A percentile compares a stretch with the other conserved stretches of the same genome.
phyloP scores from a whole-genome alignment of 1,140 invertebrate genomes.

The Drosophila eugracilis region DNA sequence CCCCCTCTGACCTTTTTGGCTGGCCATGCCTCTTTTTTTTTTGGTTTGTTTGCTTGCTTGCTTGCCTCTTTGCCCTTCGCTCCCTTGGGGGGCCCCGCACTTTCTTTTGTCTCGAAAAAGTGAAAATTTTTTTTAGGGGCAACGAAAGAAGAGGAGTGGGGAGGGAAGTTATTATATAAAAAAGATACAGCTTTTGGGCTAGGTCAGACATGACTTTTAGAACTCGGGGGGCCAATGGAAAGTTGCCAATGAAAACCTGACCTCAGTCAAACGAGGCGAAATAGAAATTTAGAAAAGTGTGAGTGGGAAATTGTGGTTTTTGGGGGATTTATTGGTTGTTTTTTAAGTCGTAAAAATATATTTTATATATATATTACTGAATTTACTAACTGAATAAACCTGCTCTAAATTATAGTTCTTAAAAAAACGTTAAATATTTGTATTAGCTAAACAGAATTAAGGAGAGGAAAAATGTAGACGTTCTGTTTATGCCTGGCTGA shows the following conservation, averaged over 20 bases:
- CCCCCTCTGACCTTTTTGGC: conserved; percentile 41
- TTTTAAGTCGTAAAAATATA: too few relatives aligned
- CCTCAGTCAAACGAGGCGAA: conserved; percentile 8
- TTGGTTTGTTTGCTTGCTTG: too few relatives aligned
- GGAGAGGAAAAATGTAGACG: not conserved
- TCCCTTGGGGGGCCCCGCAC: conserved; percentile 2
- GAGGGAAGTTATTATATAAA: conserved; percentile 44
- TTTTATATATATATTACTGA: too few relatives aligned
- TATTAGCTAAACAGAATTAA: not conserved
- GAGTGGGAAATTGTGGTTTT: not conserved
- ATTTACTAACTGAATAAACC: too few relatives aligned
- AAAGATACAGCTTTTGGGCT: conserved; percentile 1
- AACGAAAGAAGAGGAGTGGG: not conserved
- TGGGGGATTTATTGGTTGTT: not conserved
- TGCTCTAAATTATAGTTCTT: too few relatives aligned
- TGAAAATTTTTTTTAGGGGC: conserved; percentile 29
- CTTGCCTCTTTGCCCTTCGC: not conserved
- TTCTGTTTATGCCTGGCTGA: conserved; percentile 9
- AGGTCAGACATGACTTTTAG: conserved; percentile 24
- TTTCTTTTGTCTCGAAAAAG: conserved; percentile 54
- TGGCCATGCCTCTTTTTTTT: conserved; percentile 4
- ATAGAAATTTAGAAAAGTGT: not conserved
- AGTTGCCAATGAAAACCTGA: conserved; percentile 44
- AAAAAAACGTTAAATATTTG: not conserved
- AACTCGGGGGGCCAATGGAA: conserved; percentile 20